These are phyloP conservation scores for Cephus cinctus DNA, from an alignment of 1,140 invertebrate genomes.

Conservation along the genomic window DNA sequence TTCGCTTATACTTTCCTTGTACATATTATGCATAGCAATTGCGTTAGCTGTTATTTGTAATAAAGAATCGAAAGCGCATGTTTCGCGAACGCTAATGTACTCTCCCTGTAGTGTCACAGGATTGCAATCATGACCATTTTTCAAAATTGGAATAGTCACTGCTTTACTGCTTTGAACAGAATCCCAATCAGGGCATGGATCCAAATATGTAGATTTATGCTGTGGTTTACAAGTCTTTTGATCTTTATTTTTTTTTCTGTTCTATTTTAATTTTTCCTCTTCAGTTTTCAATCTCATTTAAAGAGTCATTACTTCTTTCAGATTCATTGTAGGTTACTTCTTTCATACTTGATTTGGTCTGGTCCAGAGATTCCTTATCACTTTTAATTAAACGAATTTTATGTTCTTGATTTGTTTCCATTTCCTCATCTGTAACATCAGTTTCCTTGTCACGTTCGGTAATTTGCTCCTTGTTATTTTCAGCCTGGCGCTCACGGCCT, in stretches of 20 bases:
- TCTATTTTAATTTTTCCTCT: not conserved
- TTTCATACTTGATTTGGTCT: too few species aligned
- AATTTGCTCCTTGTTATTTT: too few species aligned
- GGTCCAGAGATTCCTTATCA: too few species aligned
- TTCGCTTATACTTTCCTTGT: not conserved
- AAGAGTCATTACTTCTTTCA: slow-evolving; percentile 1
- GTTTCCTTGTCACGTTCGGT: slow-evolving; percentile 3
- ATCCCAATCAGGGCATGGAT: slow-evolving; percentile 8
- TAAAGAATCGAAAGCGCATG: slow-evolving; percentile 6
- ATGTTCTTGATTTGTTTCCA: not conserved
- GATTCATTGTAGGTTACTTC: too few species aligned
- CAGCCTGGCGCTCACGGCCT: too few species aligned
- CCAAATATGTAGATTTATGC: not conserved
- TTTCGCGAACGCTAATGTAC: not conserved
- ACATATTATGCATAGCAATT: not conserved
- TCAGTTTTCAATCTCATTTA: slow-evolving; percentile 1
- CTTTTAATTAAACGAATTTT: too few species aligned
- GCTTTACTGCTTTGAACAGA: not conserved
- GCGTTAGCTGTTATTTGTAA: not conserved
- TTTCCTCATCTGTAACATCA: not conserved
- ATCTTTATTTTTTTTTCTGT: not conserved
- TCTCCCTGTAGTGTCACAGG: not conserved
- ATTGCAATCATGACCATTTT: slow-evolving; percentile 1
- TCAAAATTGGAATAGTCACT: slow-evolving; percentile 1
- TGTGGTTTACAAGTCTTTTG: not conserved